Conservation (phyloP, 2,113 vertebrate species). For the Buteo buteo region DNA sequence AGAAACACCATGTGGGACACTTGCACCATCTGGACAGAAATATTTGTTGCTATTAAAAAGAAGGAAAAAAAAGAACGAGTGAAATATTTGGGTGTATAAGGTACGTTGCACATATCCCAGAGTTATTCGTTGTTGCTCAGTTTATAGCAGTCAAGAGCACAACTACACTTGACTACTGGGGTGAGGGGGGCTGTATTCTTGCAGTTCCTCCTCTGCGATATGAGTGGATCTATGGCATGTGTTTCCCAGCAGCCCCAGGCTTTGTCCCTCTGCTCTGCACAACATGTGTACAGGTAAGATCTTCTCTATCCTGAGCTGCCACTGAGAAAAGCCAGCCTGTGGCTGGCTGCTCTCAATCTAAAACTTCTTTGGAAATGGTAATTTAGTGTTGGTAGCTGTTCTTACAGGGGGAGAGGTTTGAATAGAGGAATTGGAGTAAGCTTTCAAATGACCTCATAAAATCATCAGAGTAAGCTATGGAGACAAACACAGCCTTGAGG, state of each 20-base stretch:
- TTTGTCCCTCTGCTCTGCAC: background rate
- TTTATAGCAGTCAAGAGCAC: background rate
- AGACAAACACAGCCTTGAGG: background rate
- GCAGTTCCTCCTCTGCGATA: background rate
- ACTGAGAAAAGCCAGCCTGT: background rate
- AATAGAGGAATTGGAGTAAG: background rate
- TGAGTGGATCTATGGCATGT: background rate
- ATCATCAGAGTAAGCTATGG: background rate
- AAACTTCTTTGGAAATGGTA: background rate
- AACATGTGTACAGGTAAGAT: background rate
- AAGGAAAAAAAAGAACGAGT: background rate
- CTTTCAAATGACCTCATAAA: background rate
- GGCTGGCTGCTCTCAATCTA: background rate
- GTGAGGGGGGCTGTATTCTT: background rate
- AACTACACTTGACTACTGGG: background rate
- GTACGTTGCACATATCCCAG: background rate
- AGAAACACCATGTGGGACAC: background rate
- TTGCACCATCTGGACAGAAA: slow-evolving; percentile 1
- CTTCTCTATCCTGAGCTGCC: background rate
- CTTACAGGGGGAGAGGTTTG: background rate
- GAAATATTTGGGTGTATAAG: background rate
- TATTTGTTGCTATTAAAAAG: background rate
- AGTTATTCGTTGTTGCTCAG: background rate
- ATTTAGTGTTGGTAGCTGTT: background rate
- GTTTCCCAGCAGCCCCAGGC: background rate